phyloP scores from a whole-genome alignment of 2,888 invertebrate genomes.

The Sclerodermus sp. region DNA sequence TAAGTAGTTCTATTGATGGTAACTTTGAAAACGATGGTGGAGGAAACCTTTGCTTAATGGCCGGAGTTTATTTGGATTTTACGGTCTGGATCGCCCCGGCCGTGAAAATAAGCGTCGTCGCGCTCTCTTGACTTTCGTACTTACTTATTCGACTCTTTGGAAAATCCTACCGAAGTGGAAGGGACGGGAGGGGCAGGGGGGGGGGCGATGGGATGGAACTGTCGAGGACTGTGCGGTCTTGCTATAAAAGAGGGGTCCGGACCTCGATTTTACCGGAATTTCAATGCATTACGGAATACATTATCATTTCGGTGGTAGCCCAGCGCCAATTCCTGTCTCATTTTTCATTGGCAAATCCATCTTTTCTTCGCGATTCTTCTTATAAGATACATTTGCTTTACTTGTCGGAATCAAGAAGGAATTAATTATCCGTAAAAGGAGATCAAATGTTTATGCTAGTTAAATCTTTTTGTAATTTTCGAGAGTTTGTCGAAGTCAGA shows the following conservation, averaged over 20 bases:
- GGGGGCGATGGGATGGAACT: conserved; percentile 1
- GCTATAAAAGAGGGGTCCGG: conserved; percentile 17
- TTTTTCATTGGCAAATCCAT: conserved; percentile 5
- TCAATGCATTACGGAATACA: conserved; percentile 23
- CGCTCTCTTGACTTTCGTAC: conserved; percentile 2
- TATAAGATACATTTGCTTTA: neutral
- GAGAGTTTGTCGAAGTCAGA: no score
- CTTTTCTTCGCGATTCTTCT: conserved; percentile 7
- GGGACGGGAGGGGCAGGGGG: neutral
- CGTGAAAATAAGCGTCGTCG: conserved; percentile 14
- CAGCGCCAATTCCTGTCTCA: no score
- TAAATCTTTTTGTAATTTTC: neutral
- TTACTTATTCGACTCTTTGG: conserved; percentile 13
- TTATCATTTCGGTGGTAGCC: conserved; percentile 16
- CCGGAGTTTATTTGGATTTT: conserved; percentile 18
- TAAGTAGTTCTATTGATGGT: no score
- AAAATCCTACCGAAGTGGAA: conserved; percentile 7
- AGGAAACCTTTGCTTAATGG: conserved; percentile 14
- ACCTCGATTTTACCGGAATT: conserved; percentile 11
- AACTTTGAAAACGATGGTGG: conserved; percentile 14
- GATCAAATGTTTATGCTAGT: neutral
- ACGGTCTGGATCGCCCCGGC: conserved; percentile 6
- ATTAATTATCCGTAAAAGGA: neutral
- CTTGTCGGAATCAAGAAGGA: neutral
- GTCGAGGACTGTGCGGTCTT: neutral